Evolutionary conservation across 2,797 vertebrate species (phyloP).

Genomic region (Notolepis coatsorum): DNA sequence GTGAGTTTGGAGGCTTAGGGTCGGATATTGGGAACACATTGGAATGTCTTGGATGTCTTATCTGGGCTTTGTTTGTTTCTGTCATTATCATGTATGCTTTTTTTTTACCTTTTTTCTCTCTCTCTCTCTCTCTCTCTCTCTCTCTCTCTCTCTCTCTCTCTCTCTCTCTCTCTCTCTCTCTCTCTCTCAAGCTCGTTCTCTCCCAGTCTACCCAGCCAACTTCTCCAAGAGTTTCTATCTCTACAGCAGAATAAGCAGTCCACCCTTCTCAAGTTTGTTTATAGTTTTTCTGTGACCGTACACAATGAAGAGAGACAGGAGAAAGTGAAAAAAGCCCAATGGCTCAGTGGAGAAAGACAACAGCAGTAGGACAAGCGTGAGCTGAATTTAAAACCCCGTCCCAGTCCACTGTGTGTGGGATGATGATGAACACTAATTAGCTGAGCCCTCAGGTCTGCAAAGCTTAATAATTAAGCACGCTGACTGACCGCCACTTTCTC

Average conservation of each 20-base stretch:
- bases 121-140: not conserved
- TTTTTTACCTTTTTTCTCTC: not conserved
- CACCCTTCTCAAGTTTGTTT: slow-evolving; percentile 17
- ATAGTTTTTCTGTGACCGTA: slow-evolving; percentile 1
- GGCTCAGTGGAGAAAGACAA: too few species aligned
- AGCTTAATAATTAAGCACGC: slow-evolving; percentile 29
- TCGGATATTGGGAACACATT: not conserved
- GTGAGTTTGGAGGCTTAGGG: slow-evolving; percentile 1
- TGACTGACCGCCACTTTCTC: slow-evolving; percentile 15
- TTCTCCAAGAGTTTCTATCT: not conserved
- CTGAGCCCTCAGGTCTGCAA: not conserved
- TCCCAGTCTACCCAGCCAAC: not conserved
- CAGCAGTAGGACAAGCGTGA: not conserved
- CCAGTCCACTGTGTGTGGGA: not conserved
- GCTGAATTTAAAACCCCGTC: too few species aligned
- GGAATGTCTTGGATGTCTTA: slow-evolving; percentile 7
- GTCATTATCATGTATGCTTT: not conserved
- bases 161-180: not conserved
- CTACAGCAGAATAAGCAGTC: too few species aligned
- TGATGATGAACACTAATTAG: slow-evolving; percentile 20
- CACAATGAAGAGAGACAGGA: not conserved
- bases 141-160: not conserved
- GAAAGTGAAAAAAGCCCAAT: slow-evolving; percentile 8
- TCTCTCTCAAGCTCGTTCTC: not conserved
- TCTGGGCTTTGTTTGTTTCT: not conserved